Conservation (phyloP, 2,888 invertebrate genomes). For the Leptinotarsa haldemani region DNA sequence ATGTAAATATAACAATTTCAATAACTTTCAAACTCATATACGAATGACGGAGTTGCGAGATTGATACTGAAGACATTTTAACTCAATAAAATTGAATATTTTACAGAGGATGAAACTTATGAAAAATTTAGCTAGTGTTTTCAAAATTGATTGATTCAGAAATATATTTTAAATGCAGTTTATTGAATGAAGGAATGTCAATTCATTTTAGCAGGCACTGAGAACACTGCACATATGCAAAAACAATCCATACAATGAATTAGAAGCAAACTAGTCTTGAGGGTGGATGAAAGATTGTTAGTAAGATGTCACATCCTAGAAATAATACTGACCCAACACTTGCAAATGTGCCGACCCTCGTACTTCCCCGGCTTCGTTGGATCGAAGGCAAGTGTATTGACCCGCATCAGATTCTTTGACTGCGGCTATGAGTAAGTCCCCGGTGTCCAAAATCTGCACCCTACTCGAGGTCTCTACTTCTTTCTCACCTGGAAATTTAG, state of each 20-base stretch:
- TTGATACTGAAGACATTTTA: too few species aligned
- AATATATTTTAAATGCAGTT: too few species aligned
- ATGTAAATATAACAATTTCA: too few species aligned
- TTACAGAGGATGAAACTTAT: too few species aligned
- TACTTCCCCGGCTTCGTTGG: constrained; percentile 90
- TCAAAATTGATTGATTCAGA: too few species aligned
- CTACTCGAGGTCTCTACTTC: constrained; percentile 78
- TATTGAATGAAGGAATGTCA: too few species aligned
- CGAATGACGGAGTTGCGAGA: too few species aligned
- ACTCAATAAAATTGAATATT: too few species aligned
- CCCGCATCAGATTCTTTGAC: constrained; percentile 87
- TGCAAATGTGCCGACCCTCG: constrained; percentile 84
- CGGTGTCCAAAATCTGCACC: constrained; percentile 86
- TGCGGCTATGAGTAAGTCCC: constrained; percentile 88
- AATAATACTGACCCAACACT: constrained; percentile 78
- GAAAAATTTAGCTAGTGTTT: too few species aligned
- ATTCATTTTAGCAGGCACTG: not conserved
- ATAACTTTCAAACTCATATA: too few species aligned
- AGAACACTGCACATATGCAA: not conserved
- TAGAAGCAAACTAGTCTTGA: too few species aligned
- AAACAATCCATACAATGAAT: not conserved
- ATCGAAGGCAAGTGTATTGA: constrained; percentile 87
- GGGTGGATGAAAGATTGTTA: not conserved
- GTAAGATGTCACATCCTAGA: constrained; percentile 12
- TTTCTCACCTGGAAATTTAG: constrained; percentile 68